Evolutionary conservation across 2,797 vertebrate genomes (phyloP), one percentile per base, ranked within the genome.

Genomic region (Enteromius afrohamiltoni): DNA sequence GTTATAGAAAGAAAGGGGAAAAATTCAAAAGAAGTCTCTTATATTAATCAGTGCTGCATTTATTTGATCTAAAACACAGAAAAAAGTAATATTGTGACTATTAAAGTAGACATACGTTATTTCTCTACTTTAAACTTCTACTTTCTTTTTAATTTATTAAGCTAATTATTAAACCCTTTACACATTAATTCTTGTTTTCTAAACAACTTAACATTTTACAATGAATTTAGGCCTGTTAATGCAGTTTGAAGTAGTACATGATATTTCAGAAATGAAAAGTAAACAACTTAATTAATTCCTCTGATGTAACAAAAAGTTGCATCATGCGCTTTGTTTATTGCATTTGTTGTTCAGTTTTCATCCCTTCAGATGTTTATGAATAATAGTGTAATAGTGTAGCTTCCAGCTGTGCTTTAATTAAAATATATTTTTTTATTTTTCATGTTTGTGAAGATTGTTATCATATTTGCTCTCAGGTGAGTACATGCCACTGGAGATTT

Each of bases 281-380:
- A 49, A 73, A 49, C 45, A 73, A 49, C 1, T 73, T 2, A 49
- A 73, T 49, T 4, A 73, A 5, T 51, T 31, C 2, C 19, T 51
- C 26, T 49, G 45, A 73, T 49, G 69, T 31, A 6, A 77, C 9
- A 45, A 82, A 58, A 53, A 82, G 85, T 34, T 89, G 86, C 85
- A 64, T 86, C 69, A 58, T 14, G 13, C 89, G 88, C 92, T 91
- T 89, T 74, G 90, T 89, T 91, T 87, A 77, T 10, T 92, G 83
- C 90, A 89, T 84, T 91, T 93, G 86, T 93, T 92, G 23, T 88
- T 89, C 55, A 45, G 3, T 60, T 90, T 58, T 87, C 58, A 71
- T 71, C 45, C 84, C 78, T 85, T 84, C 64, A 84, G 82, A 51
- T 88, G 55, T 89, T 88, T 82, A 87, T 77, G 55, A 58, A 62